Base-by-base conservation (phyloP, 2,113 vertebrate species). In the Malurus elegans region DNA sequence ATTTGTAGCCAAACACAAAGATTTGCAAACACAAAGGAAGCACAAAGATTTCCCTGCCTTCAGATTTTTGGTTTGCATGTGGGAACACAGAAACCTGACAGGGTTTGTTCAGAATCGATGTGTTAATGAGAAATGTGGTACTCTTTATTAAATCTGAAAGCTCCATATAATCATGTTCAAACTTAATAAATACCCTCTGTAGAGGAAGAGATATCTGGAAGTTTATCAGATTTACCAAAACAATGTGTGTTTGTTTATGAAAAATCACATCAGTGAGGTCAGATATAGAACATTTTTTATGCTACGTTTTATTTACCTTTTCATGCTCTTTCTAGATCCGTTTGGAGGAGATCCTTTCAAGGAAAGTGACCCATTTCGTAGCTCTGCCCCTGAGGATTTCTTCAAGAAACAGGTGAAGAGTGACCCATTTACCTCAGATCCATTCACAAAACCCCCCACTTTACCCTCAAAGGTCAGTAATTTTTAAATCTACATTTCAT, bases 321-420 rank as follows among this genome's bases (percentile, higher is more conserved):
- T 42, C 18, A 6, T 58, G 7, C 10, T 76, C 19, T 24, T 66
- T 20, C 38, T 91, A 99, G 99, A 99, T 98, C 99, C 99, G 1
- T 99, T 99, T 73, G 99, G 99, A 50, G 99, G 98, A 21, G 99
- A 99, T 87, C 99, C 99, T 0, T 99, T 99, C 94, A 99, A 99
- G 97, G 99, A 99, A 96, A 98, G 98, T 1, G 99, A 99, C 93
- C 99, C 99, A 0, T 99, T 99, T 97, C 98, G 97, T 67, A 96
- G 97, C 18, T 96, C 98, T 26, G 98, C 98, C 14, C 97, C 98
- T 4, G 99, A 99, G 21, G 99, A 99, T 96, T 99, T 99, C 97
- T 99, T 99, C 90, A 99, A 99, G 97, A 99, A 99, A 80, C 98
- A 98, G 20, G 96, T 97, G 54, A 99, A 99, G 97, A 97, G 97